Evolutionary conservation across 2,113 vertebrate genomes (phyloP).

Genomic region (Thamnophis sirtalis): DNA sequence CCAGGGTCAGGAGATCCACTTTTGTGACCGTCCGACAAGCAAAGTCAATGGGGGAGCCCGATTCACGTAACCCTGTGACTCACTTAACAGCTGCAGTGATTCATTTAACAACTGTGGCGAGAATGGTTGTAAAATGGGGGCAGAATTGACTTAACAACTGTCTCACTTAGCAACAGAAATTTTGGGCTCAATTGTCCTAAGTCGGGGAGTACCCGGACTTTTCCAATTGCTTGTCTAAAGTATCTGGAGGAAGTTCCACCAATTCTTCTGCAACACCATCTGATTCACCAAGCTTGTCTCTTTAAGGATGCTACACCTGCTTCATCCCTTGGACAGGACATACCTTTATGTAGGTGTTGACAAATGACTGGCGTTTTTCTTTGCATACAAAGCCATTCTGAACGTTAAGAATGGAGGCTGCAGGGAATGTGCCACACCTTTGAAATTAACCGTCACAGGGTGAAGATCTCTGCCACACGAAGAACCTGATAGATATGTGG

Average conservation of each 20-base stretch:
- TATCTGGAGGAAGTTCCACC: background rate
- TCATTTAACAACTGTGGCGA: no score
- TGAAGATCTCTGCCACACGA: background rate
- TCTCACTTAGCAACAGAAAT: no score
- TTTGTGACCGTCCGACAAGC: no score
- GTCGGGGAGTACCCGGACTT: background rate
- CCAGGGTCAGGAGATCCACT: no score
- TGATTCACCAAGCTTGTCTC: background rate
- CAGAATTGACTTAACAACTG: no score
- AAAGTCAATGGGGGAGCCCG: no score
- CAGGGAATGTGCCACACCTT: background rate
- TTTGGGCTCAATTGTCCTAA: no score
- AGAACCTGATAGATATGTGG: background rate
- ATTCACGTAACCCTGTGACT: no score
- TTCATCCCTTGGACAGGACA: background rate
- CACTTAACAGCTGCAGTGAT: no score
- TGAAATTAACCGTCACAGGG: slow-evolving; percentile 2
- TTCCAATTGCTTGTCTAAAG: background rate
- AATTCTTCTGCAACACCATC: background rate
- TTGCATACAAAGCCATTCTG: background rate
- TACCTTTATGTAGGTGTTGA: background rate
- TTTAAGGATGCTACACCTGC: background rate
- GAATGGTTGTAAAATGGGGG: no score
- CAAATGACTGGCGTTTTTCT: background rate
- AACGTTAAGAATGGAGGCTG: background rate